A percentile compares a stretch with the other conserved stretches of the same genome.
phyloP scores from a whole-genome alignment of 2,113 vertebrate genomes.

The Otus sunia region DNA sequence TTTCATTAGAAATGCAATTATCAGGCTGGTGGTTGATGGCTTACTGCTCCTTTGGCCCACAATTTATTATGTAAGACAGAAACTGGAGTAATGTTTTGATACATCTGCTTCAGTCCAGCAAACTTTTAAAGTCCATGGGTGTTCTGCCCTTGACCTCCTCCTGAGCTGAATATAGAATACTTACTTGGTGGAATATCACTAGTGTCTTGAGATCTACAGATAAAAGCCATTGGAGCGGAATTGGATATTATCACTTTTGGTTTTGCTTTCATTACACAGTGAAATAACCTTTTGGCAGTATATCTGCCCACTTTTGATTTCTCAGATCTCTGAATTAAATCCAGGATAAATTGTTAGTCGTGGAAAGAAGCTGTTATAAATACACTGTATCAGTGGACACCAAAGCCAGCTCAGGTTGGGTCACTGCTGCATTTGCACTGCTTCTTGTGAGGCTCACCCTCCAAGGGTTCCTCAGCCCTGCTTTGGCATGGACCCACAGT shows the following conservation, averaged over 20 bases:
- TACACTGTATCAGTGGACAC: neutral
- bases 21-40: constrained; percentile 30
- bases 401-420: neutral
- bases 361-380: neutral
- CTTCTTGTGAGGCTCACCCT: neutral
- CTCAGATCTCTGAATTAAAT: neutral
- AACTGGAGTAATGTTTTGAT: constrained; percentile 35
- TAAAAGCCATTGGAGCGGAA: neutral
- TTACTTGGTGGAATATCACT: neutral
- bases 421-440: neutral
- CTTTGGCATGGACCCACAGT: neutral
- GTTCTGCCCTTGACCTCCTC: constrained; percentile 38
- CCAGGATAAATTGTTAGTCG: neutral
- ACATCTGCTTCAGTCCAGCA: neutral
- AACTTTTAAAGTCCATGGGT: constrained; percentile 10
- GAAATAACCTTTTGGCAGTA: neutral
- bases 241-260: neutral
- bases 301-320: neutral
- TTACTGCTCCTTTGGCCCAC: constrained; percentile 59
- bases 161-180: neutral
- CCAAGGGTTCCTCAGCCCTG: neutral
- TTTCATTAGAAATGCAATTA: constrained; percentile 64
- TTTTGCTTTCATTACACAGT: neutral
- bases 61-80: constrained; percentile 15
- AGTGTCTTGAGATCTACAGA: constrained; percentile 3